Evolutionary conservation across 2,113 vertebrate species (phyloP).

Genomic region (Bos indicus): DNA sequence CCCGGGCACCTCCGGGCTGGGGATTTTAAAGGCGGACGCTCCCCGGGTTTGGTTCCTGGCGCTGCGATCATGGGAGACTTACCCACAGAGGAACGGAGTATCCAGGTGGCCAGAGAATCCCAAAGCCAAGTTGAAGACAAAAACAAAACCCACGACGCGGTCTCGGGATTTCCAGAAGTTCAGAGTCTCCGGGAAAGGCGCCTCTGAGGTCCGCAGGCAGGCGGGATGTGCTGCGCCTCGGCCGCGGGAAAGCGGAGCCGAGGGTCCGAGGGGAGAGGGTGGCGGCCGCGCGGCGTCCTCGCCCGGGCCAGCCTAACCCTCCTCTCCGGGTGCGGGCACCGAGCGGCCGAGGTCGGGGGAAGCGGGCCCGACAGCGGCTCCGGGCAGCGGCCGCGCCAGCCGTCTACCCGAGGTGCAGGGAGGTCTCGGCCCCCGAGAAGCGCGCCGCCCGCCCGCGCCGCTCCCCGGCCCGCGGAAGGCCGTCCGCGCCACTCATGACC

Average conservation of each 20-base stretch:
- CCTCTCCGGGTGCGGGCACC: neutral
- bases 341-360: neutral
- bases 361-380: neutral
- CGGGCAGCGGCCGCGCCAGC: conserved; percentile 75
- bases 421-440: conserved; percentile 68
- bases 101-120: conserved; percentile 3
- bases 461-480: neutral
- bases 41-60: neutral
- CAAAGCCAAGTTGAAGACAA: neutral
- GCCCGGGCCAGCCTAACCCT: neutral
- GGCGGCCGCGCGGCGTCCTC: neutral
- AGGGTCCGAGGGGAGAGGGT: neutral
- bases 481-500: neutral
- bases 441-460: neutral
- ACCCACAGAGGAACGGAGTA: neutral
- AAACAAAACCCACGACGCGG: conserved; percentile 13
- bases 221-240: conserved; percentile 73
- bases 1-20: neutral
- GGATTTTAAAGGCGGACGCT: neutral
- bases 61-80: neutral
- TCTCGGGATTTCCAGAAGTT: conserved; percentile 55
- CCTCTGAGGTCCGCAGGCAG: conserved; percentile 57
- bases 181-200: conserved; percentile 71
- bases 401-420: conserved; percentile 78
- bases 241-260: conserved; percentile 44